phyloP scores from a whole-genome alignment of 2,113 vertebrate species.

The Thamnaconus septentrionalis region DNA sequence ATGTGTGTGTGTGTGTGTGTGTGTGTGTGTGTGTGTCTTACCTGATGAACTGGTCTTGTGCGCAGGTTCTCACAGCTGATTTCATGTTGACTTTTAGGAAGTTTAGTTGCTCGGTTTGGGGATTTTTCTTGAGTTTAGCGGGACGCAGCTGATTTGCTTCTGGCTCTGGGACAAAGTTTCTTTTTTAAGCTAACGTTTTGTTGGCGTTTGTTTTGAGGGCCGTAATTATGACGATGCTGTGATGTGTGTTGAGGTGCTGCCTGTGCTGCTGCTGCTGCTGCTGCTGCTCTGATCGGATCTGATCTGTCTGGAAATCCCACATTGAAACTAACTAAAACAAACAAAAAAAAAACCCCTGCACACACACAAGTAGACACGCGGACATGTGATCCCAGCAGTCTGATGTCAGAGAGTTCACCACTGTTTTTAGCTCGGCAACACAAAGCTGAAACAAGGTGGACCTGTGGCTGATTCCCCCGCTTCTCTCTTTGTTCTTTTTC shows the following conservation, averaged over 20 bases:
- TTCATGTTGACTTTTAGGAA: background rate
- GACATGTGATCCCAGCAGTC: too few species aligned
- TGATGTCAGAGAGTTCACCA: too few species aligned
- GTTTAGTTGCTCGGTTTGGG: background rate
- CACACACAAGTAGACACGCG: too few species aligned
- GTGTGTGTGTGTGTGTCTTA: constrained; percentile 3
- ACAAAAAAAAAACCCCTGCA: too few species aligned
- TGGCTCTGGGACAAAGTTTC: constrained; percentile 3
- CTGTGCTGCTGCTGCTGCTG: too few species aligned
- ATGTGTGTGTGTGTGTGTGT: constrained; percentile 22
- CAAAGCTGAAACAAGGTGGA: too few species aligned
- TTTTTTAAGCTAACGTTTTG: constrained; percentile 16
- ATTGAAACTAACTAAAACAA: too few species aligned
- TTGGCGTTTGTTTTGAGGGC: constrained; percentile 5
- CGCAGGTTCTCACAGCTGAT: constrained; percentile 21
- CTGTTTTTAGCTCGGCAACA: too few species aligned
- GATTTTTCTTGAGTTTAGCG: background rate
- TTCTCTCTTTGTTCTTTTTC: too few species aligned
- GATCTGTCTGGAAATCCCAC: too few species aligned
- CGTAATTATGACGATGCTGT: constrained; percentile 26
- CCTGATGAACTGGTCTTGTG: background rate
- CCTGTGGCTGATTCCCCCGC: too few species aligned
- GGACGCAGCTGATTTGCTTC: constrained; percentile 34
- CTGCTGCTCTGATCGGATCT: too few species aligned
- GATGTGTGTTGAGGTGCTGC: constrained; percentile 5